Percentiles rank a stretch among this genome's conserved stretches.
phyloP scores from a whole-genome alignment of 2,888 invertebrate species.

The Xestia rhomboidea region DNA sequence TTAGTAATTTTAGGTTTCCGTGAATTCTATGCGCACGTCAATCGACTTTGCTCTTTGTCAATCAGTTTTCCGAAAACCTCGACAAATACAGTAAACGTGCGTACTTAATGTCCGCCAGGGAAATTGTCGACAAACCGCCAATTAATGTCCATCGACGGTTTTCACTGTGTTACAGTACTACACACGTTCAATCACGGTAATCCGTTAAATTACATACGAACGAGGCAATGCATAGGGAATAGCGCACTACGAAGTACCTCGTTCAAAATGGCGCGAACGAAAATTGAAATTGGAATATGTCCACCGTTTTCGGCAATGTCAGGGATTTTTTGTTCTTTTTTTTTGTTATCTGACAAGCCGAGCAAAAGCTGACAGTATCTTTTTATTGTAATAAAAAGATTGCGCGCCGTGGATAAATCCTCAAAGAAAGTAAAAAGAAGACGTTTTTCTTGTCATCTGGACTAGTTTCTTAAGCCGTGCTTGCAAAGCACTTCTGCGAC shows the following conservation, averaged over 20 bases:
- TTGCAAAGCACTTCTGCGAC: conserved; percentile 46
- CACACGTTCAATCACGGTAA: conserved; percentile 50
- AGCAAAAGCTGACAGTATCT: conserved; percentile 51
- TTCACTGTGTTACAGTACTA: conserved; percentile 27
- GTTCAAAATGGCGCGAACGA: conserved; percentile 46
- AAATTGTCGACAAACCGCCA: conserved; percentile 6
- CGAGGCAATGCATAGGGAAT: conserved; percentile 40
- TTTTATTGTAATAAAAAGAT: conserved; percentile 57
- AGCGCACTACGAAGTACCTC: conserved; percentile 22
- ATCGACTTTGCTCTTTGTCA: neutral
- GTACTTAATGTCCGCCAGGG: neutral
- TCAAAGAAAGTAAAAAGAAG: conserved; percentile 42
- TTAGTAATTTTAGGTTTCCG: neutral
- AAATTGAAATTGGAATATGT: conserved; percentile 61
- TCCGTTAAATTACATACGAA: conserved; percentile 47
- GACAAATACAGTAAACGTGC: neutral
- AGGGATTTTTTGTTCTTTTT: conserved; percentile 30
- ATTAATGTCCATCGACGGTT: conserved; percentile 16
- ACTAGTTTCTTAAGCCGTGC: conserved; percentile 46
- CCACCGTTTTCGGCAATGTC: conserved; percentile 50
- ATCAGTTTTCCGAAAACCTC: neutral
- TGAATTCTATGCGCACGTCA: neutral
- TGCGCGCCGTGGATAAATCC: conserved; percentile 41
- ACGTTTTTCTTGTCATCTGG: conserved; percentile 48
- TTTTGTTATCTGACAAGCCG: conserved; percentile 17